These are phyloP conservation scores for Stictocephala bisonia DNA, from an alignment of 2,888 invertebrate species.

Conservation along the genomic window DNA sequence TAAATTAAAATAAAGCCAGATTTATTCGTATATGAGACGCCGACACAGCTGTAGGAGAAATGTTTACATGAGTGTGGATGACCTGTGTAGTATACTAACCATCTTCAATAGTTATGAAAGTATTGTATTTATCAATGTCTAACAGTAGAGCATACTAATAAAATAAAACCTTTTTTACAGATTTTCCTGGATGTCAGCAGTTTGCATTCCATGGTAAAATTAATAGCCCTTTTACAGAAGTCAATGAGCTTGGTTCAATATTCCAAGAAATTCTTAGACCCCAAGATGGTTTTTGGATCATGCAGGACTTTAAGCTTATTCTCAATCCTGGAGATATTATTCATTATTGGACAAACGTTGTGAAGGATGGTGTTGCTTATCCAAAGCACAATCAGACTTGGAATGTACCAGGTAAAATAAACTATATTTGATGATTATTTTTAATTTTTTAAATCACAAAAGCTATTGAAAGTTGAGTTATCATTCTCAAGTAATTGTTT, in stretches of 20 bases:
- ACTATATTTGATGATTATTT: no score
- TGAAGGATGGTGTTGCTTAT: constrained; percentile 18
- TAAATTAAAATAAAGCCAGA: no score
- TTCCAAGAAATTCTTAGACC: constrained; percentile 12
- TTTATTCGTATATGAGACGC: no score
- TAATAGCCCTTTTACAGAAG: neutral
- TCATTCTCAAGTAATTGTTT: no score
- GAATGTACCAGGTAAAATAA: constrained; percentile 22
- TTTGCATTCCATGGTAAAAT: constrained; percentile 26
- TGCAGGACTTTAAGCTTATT: constrained; percentile 17
- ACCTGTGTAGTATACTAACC: no score
- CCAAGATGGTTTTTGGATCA: constrained; percentile 18
- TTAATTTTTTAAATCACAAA: no score
- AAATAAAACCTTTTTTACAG: constrained; percentile 8
- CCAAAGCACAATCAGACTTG: constrained; percentile 20
- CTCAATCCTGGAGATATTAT: constrained; percentile 29
- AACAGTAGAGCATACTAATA: neutral
- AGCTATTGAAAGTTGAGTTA: no score
- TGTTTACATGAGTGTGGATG: no score
- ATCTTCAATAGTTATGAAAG: neutral
- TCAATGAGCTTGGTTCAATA: constrained; percentile 4
- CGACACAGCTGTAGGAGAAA: no score
- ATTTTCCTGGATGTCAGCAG: constrained; percentile 25
- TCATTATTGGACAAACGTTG: constrained; percentile 28
- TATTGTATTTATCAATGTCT: neutral